phyloP scores from a whole-genome alignment of 2,888 invertebrate species.

The Carabus problematicus region DNA sequence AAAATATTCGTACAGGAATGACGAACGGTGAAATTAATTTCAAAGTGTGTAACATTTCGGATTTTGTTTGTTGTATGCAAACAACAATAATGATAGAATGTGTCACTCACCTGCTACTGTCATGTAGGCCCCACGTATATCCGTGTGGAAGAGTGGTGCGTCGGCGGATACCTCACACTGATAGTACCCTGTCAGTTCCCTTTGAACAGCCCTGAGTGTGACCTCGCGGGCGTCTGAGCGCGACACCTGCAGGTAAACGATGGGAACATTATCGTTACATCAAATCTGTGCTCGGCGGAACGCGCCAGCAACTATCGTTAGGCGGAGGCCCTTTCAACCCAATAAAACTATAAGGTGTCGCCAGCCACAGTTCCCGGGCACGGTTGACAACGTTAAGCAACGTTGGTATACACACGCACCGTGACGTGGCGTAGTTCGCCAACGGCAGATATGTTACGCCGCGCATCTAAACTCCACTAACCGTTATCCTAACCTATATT shows the following conservation, averaged over 20 bases:
- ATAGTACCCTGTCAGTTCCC: conserved; percentile 57
- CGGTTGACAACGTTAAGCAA: not conserved
- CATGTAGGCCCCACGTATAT: conserved; percentile 57
- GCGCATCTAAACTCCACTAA: too few relatives aligned
- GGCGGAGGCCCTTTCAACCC: not conserved
- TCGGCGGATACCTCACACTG: conserved; percentile 61
- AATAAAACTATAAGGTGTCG: conserved; percentile 20
- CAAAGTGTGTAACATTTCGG: not conserved
- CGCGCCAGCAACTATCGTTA: not conserved
- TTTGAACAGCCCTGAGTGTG: conserved; percentile 55
- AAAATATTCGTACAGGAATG: too few relatives aligned
- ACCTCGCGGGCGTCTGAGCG: conserved; percentile 58
- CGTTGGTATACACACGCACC: not conserved
- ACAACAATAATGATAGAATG: not conserved
- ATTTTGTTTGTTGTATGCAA: not conserved
- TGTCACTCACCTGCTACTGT: conserved; percentile 56
- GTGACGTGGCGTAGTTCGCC: not conserved
- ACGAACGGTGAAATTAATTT: too few relatives aligned
- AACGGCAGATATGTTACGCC: too few relatives aligned
- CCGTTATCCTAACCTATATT: not conserved
- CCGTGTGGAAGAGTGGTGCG: conserved; percentile 59
- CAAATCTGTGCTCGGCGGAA: not conserved
- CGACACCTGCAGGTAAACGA: conserved; percentile 56
- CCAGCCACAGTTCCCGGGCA: not conserved
- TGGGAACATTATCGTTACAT: conserved; percentile 16